These are phyloP conservation scores for Sebastes schlegelii DNA, from an alignment of 2,113 vertebrate genomes.

Conservation along the genomic window DNA sequence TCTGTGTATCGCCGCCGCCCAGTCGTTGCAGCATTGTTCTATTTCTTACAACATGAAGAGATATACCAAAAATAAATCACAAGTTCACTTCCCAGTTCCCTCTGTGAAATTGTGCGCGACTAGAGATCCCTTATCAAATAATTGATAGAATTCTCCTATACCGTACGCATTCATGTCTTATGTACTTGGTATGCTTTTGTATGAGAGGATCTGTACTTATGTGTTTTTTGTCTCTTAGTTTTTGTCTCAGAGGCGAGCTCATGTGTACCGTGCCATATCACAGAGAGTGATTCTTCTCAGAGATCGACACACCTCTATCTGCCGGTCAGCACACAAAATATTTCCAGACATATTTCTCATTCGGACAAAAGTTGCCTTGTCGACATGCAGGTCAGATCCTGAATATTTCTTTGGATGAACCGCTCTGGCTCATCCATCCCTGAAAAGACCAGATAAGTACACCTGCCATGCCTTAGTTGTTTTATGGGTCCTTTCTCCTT, in stretches of 20 bases:
- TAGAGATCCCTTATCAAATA: slow-evolving; percentile 73
- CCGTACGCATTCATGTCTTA: slow-evolving; percentile 37
- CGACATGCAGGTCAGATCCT: slow-evolving; percentile 48
- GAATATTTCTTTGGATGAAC: slow-evolving; percentile 35
- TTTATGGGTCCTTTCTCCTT: slow-evolving; percentile 13
- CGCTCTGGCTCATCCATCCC: slow-evolving; percentile 18
- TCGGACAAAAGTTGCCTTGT: slow-evolving; percentile 28
- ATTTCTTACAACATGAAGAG: slow-evolving; percentile 44
- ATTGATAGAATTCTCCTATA: slow-evolving; percentile 59
- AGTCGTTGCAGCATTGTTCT: slow-evolving; percentile 30
- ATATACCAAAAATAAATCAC: slow-evolving; percentile 66
- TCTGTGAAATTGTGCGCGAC: slow-evolving; percentile 57
- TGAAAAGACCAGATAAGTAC: slow-evolving; percentile 46
- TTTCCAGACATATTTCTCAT: slow-evolving; percentile 53
- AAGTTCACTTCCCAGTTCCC: slow-evolving; percentile 50
- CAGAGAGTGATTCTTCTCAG: slow-evolving; percentile 33
- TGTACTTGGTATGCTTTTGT: slow-evolving; percentile 43
- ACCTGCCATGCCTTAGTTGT: slow-evolving; percentile 20
- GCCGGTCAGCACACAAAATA: slow-evolving; percentile 41
- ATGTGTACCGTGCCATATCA: slow-evolving; percentile 46
- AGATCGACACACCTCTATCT: slow-evolving; percentile 44
- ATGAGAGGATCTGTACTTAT: slow-evolving; percentile 2
- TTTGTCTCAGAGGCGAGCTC: slow-evolving; percentile 42
- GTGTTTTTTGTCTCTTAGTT: slow-evolving; percentile 37
- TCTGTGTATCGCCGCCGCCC: slow-evolving; percentile 25